Base-by-base conservation (phyloP, 2,797 vertebrate genomes). In the Chelmon rostratus region DNA sequence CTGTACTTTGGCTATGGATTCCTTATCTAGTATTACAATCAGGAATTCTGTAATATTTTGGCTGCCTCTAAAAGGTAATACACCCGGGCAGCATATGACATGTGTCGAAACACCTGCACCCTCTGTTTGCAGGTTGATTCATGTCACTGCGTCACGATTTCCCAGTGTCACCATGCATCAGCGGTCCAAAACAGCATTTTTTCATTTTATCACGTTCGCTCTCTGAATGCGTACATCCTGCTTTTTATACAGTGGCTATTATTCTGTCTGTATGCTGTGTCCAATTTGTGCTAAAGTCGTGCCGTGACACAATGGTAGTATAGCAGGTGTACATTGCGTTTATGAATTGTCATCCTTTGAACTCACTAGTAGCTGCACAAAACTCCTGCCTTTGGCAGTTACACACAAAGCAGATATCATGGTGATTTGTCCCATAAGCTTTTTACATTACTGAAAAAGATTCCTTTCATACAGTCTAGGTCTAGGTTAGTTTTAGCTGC, bases 1-100 rank as follows among this genome's bases (percentile, higher is more conserved):
- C 79, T 80, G 83, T 66, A 82, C 83, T 87, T 76, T 56, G 52
- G 40, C 52, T 38, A 62, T 58, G 35, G 47, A 64, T 82, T 71
- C 52, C 50, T 75, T 76, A 77, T 70, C 23, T 67, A 49, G 49
- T 54, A 53, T 78, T 84, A 57, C 65, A 77, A 78, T 86, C 74
- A 80, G 52, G 59, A 73, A 52, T 67, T 76, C 50, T 68, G 28
- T 78, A 74, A 65, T 68, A 64, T 66, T 73, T 80, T 68, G 53
- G 47, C 65, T 53, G 33, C 33, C 63, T 52, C 46, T 59, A 23
- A 80, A 65, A 37, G 40, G 69, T 52, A 68, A 47, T 68, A 38
- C 18, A 23, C 33, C 37, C 2, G 0, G 50, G 33, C 42, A 62
- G 52, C 0, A 0, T 23, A 33, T 65, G 69, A 79, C 58, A 64